Conservation (phyloP, 1,140 invertebrate genomes). For the Drosophila suzukii region DNA sequence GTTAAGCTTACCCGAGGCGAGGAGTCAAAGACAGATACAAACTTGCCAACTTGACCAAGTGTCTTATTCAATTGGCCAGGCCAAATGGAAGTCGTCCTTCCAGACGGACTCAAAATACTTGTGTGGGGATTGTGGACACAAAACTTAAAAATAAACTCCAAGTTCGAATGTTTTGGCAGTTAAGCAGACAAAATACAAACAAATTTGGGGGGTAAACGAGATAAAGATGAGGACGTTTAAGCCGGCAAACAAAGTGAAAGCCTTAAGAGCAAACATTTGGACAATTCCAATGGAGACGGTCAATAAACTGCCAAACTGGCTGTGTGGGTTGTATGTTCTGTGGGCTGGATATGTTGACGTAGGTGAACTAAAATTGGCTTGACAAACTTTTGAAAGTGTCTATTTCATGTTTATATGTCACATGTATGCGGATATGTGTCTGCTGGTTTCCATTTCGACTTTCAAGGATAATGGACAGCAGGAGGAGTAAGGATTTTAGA, state of each 20-base stretch:
- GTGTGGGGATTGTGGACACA: conserved; percentile 38
- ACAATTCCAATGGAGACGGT: conserved; percentile 41
- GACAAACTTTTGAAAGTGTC: conserved; percentile 50
- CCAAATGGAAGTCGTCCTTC: conserved; percentile 2
- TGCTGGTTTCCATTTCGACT: conserved; percentile 15
- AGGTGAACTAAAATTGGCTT: conserved; percentile 47
- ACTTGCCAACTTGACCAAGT: conserved; percentile 46
- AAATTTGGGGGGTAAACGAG: conserved; percentile 51
- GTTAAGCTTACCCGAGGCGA: conserved; percentile 16
- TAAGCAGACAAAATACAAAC: conserved; percentile 49
- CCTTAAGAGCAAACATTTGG: conserved; percentile 40
- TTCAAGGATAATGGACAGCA: conserved; percentile 32
- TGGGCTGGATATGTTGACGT: conserved; percentile 40
- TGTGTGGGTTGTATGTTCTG: conserved; percentile 17
- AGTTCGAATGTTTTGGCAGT: conserved; percentile 52
- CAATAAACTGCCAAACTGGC: conserved; percentile 46
- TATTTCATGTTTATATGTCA: conserved; percentile 45
- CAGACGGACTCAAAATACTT: conserved; percentile 4
- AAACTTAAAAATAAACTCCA: conserved; percentile 59
- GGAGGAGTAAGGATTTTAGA: conserved; percentile 8
- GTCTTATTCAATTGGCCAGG: conserved; percentile 51
- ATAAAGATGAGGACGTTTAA: conserved; percentile 57
- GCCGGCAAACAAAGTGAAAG: conserved; percentile 41
- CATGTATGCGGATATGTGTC: conserved; percentile 27
- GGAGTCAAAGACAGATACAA: conserved; percentile 20